phyloP scores from a whole-genome alignment of 1,140 invertebrate species.

The Helicoverpa zea region DNA sequence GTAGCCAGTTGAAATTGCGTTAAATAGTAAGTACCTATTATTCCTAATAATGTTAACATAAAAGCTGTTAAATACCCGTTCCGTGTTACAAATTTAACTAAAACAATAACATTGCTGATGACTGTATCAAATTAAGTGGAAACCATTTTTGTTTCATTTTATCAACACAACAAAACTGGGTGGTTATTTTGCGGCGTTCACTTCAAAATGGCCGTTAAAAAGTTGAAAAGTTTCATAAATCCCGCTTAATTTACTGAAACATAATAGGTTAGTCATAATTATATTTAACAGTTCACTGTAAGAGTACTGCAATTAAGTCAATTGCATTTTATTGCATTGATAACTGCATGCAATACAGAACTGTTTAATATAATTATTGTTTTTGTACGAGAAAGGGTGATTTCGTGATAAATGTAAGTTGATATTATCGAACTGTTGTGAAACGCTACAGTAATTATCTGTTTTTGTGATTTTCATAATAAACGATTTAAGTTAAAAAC shows the following conservation, averaged over 20 bases:
- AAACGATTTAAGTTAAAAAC: too few relatives aligned
- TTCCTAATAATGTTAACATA: not conserved
- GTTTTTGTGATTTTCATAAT: not conserved
- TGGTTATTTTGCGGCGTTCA: not conserved
- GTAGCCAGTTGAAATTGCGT: not conserved
- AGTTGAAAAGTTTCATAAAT: constrained; percentile 21
- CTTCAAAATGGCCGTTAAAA: not conserved
- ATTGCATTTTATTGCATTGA: constrained; percentile 32
- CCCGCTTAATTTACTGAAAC: constrained; percentile 17
- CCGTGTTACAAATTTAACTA: not conserved
- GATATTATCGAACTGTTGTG: not conserved
- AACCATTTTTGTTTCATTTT: constrained; percentile 10
- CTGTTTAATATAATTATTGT: constrained; percentile 18
- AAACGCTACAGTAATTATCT: not conserved
- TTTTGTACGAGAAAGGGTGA: not conserved
- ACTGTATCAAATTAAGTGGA: constrained; percentile 12
- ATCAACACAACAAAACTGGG: not conserved
- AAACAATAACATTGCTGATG: constrained; percentile 14
- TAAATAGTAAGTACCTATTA: not conserved
- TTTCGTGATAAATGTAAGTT: not conserved
- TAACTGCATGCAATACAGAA: constrained; percentile 24
- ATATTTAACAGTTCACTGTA: constrained; percentile 14
- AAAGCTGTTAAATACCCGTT: constrained; percentile 1
- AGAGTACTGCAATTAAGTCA: not conserved
- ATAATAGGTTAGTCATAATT: constrained; percentile 23